A percentile compares a stretch with the other conserved stretches of the same genome.
Evolutionary conservation across 2,888 invertebrate genomes (phyloP).

Genomic region (Amphiduros pacificus): DNA sequence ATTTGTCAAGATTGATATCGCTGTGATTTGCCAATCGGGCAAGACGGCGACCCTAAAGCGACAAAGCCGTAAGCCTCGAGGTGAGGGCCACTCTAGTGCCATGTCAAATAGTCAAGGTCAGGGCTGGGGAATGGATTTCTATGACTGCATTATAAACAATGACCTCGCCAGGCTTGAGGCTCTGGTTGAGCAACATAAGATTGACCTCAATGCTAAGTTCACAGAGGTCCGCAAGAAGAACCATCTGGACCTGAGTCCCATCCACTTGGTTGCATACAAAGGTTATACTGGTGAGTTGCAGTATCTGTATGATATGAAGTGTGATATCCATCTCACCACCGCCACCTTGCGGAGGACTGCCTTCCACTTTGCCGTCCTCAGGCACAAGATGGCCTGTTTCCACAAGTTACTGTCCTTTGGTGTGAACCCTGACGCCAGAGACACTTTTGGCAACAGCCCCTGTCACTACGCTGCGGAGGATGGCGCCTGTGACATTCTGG

Average conservation of each 20-base stretch:
- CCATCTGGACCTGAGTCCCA: conserved; percentile 56
- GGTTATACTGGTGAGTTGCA: conserved; percentile 54
- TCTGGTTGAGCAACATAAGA: conserved; percentile 55
- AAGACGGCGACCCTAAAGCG: too few relatives aligned
- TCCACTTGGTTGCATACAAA: conserved; percentile 56
- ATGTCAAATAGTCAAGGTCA: too few relatives aligned
- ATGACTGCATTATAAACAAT: conserved; percentile 59
- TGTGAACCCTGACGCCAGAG: conserved; percentile 54
- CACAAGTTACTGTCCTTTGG: conserved; percentile 53
- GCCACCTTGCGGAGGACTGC: conserved; percentile 55
- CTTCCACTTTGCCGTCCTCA: conserved; percentile 57
- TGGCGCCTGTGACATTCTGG: conserved; percentile 55
- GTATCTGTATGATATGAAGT: conserved; percentile 42
- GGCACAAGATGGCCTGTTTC: conserved; percentile 58
- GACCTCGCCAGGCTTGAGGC: conserved; percentile 52
- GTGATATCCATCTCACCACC: conserved; percentile 56
- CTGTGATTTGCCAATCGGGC: too few relatives aligned
- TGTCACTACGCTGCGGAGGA: conserved; percentile 59
- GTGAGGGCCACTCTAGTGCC: too few relatives aligned
- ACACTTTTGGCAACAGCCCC: conserved; percentile 58
- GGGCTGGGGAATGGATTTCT: conserved; percentile 52
- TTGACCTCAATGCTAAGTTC: conserved; percentile 57
- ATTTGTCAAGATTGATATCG: too few relatives aligned
- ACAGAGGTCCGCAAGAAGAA: conserved; percentile 57
- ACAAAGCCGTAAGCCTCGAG: too few relatives aligned